These are phyloP conservation scores for Lamprotornis superbus DNA, from an alignment of 2,113 vertebrate genomes.

Conservation along the genomic window DNA sequence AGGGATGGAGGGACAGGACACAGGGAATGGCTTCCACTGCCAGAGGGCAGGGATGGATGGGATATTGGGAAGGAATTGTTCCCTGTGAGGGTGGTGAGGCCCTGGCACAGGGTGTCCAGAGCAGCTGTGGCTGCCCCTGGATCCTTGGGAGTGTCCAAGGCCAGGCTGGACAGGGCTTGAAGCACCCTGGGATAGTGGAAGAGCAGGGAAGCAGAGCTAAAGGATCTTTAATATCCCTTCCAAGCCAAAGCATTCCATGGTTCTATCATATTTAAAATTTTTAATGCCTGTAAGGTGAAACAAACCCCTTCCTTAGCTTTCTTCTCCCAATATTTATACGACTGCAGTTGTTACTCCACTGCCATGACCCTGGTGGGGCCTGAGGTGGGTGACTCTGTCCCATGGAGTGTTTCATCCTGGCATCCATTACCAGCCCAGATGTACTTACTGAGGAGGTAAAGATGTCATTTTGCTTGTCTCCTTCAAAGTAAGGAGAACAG, in stretches of 20 bases:
- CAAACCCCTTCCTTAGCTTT: background rate
- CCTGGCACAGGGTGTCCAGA: background rate
- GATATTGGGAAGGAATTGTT: background rate
- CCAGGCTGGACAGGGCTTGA: rapidly evolving
- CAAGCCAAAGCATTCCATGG: background rate
- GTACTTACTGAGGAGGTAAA: background rate
- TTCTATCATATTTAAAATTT: background rate
- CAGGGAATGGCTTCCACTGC: background rate
- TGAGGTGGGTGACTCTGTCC: background rate
- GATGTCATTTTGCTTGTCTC: constrained; percentile 32
- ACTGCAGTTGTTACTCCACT: background rate
- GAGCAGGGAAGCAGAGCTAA: background rate
- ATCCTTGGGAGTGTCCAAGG: background rate
- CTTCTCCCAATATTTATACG: rapidly evolving
- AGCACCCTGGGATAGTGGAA: rapidly evolving
- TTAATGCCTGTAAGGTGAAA: background rate
- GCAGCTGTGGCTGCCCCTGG: background rate
- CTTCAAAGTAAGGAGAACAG: background rate
- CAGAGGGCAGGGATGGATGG: rapidly evolving
- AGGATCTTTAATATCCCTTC: background rate
- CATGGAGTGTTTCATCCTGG: background rate
- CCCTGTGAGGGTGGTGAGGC: rapidly evolving
- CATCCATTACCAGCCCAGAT: background rate
- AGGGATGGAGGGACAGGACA: background rate
- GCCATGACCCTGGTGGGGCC: background rate